These are phyloP conservation scores for Premnoplex brunnescens DNA, from an alignment of 2,797 vertebrate genomes.

Conservation along the genomic window DNA sequence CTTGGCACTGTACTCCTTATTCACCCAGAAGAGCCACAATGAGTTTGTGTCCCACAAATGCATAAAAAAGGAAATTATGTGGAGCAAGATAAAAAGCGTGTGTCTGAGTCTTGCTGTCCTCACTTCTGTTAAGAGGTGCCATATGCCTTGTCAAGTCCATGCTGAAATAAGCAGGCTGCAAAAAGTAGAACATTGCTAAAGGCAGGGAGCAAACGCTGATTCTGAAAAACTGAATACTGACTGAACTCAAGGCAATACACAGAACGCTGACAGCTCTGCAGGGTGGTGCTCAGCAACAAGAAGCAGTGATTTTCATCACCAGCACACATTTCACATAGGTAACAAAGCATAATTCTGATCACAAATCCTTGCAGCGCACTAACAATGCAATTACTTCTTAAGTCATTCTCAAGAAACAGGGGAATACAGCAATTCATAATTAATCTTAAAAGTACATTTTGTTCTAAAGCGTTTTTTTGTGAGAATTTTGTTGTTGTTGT, in stretches of 20 bases:
- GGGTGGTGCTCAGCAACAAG: neutral
- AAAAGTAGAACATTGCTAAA: conserved; percentile 27
- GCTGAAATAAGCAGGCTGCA: conserved; percentile 20
- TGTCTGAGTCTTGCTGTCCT: neutral
- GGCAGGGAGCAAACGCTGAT: conserved; percentile 23
- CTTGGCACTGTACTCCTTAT: neutral
- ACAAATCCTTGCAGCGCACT: conserved; percentile 23
- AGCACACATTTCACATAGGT: conserved; percentile 3
- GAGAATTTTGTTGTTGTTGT: neutral
- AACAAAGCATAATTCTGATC: conserved; percentile 11
- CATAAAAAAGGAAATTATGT: neutral
- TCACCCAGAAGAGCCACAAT: neutral
- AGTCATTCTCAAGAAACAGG: neutral
- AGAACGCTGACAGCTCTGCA: neutral
- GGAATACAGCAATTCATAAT: conserved; percentile 21
- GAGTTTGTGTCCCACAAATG: neutral
- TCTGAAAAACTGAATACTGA: conserved; percentile 30
- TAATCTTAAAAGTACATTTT: conserved; percentile 17
- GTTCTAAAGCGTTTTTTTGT: neutral
- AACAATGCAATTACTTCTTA: conserved; percentile 7
- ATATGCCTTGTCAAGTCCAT: neutral
- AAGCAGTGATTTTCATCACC: conserved; percentile 1
- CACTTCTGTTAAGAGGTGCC: neutral
- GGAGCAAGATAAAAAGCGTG: neutral
- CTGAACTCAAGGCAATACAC: neutral